Base-by-base conservation (phyloP, 2,113 vertebrate species). In the Nerophis lumbriciformis region DNA sequence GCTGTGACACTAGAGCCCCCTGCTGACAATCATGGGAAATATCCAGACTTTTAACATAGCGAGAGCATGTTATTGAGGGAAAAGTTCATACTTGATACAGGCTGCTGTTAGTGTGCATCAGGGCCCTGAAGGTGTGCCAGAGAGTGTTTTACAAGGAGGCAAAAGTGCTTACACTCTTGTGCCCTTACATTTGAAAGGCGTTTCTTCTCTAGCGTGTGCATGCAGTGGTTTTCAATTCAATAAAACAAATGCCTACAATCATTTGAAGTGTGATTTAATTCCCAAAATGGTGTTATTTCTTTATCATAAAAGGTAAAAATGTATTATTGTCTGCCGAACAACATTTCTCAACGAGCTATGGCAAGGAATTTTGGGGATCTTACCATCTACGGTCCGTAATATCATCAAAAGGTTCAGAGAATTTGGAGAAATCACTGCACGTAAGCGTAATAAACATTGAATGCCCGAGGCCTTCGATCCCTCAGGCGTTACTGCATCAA, bases 161-260 rank as follows among this genome's bases (percentile, higher is more conserved):
- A 45, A 42, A 9, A 42, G 39, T 8, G 39, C 8, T 8, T 42
- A 42, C 39, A 42, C 39, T 42, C 39, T 6, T 42, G 39, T 42
- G 10, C 10, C 42, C 2, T 45, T 45, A 45, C 42, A 45, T 45
- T 4, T 45, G 42, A 12, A 53, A 53, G 11, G 51, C 4, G 78
- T 65, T 75, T 74, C 82, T 70, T 72, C 72, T 79, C 71, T 64
- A 72, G 74, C 66, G 68, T 81, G 83, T 85, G 88, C 86, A 89
- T 87, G 86, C 82, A 85, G 76, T 85, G 82, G 85, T 89, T 88
- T 79, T 79, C 83, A 82, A 77, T 50, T 61, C 73, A 88, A 79
- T 85, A 88, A 87, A 88, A 84, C 48, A 84, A 84, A 86, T 68
- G 59, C 42, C 59, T 69, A 77, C 42, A 82, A 71, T 57, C 60